These are phyloP conservation scores for Nysson spinosus DNA, from an alignment of 2,888 invertebrate genomes.

Conservation along the genomic window DNA sequence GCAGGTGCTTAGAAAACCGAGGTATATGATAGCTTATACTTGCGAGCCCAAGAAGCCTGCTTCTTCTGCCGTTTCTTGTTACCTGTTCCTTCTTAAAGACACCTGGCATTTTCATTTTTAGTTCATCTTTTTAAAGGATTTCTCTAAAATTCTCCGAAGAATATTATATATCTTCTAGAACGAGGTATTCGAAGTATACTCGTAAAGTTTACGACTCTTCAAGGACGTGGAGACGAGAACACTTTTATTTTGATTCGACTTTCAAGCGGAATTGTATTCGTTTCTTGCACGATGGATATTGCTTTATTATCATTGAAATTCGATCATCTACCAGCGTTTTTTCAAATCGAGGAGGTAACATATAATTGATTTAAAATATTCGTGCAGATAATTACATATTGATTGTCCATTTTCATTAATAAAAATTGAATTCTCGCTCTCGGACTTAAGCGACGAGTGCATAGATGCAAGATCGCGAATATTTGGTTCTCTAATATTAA, in stretches of 20 bases:
- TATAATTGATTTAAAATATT: too few relatives aligned
- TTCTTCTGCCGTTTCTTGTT: slow-evolving; percentile 28
- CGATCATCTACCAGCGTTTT: too few relatives aligned
- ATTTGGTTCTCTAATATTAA: too few relatives aligned
- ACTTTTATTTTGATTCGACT: slow-evolving; percentile 5
- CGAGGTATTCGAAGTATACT: background rate
- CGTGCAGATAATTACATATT: too few relatives aligned
- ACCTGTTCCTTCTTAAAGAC: slow-evolving; percentile 7
- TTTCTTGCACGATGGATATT: background rate
- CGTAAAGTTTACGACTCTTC: background rate
- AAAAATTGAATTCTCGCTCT: too few relatives aligned
- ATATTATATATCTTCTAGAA: too few relatives aligned
- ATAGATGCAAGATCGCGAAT: too few relatives aligned
- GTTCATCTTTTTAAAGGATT: too few relatives aligned
- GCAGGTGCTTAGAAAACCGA: slow-evolving; percentile 57
- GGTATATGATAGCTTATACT: slow-evolving; percentile 36
- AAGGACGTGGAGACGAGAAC: background rate
- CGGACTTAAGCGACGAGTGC: too few relatives aligned
- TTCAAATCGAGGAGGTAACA: too few relatives aligned
- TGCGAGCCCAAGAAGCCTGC: slow-evolving; percentile 12
- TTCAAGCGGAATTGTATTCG: background rate
- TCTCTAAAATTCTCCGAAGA: too few relatives aligned
- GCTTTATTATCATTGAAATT: background rate
- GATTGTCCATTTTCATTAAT: too few relatives aligned
- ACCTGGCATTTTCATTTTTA: slow-evolving; percentile 17